These are phyloP conservation scores for Hydrophis major DNA, from an alignment of 2,797 vertebrate species.

Conservation along the genomic window DNA sequence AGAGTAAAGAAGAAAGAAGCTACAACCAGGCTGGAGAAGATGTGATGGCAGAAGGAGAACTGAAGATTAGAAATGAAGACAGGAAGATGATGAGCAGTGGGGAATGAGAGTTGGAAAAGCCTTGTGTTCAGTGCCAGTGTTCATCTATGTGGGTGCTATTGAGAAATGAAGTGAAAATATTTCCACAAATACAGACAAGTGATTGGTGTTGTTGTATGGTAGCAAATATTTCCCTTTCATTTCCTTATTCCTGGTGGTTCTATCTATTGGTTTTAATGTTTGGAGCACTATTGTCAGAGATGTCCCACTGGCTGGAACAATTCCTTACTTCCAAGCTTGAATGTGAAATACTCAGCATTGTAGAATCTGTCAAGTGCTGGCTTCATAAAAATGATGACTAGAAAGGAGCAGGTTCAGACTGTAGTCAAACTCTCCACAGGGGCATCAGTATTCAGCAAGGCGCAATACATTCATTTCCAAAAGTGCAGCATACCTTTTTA, in stretches of 20 bases:
- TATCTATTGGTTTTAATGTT: background rate
- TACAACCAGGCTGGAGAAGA: background rate
- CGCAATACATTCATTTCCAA: background rate
- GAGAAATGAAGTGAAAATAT: background rate
- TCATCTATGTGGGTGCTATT: background rate
- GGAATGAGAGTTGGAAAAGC: background rate
- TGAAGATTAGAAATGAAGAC: background rate
- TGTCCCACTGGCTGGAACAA: background rate
- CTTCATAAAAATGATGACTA: background rate
- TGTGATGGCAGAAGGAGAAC: background rate
- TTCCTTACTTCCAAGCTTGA: background rate
- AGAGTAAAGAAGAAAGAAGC: background rate
- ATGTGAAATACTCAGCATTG: background rate
- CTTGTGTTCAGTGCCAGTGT: background rate
- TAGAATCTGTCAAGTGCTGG: background rate
- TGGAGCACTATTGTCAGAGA: background rate
- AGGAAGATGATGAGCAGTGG: background rate
- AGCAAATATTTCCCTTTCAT: background rate
- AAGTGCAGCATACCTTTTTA: constrained; percentile 38
- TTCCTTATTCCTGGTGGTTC: background rate
- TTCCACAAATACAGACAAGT: background rate
- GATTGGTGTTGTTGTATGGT: background rate
- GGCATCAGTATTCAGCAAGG: background rate
- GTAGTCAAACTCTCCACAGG: background rate
- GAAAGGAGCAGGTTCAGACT: background rate